These are phyloP conservation scores for Orthosia incerta DNA, from an alignment of 2,888 invertebrate genomes.

Conservation along the genomic window DNA sequence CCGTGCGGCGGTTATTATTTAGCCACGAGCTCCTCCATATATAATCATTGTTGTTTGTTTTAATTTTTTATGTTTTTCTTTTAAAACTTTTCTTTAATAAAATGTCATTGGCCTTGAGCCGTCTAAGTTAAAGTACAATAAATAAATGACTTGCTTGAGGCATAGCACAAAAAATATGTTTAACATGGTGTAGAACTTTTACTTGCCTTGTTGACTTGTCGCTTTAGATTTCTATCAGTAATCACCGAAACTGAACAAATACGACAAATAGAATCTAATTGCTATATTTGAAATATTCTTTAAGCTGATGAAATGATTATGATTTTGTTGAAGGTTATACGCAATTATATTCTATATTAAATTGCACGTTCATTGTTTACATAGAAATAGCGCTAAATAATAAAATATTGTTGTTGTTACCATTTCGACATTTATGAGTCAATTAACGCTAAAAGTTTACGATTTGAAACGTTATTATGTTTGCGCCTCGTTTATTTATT, in stretches of 20 bases:
- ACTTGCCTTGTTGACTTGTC: no score
- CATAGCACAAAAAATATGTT: no score
- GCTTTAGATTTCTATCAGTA: background rate
- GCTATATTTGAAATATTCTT: background rate
- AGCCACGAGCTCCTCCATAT: no score
- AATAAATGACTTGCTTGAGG: no score
- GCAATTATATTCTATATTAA: background rate
- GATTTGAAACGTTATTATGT: background rate
- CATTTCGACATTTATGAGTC: slow-evolving; percentile 25
- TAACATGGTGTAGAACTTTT: no score
- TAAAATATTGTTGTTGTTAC: slow-evolving; percentile 12
- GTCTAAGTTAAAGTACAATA: no score
- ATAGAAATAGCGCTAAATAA: slow-evolving; percentile 3
- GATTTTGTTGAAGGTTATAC: background rate
- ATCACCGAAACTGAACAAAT: background rate
- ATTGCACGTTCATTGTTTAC: background rate
- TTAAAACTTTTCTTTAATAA: no score
- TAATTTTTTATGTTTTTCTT: no score
- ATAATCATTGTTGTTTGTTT: no score
- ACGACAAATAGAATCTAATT: background rate
- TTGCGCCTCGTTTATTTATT: background rate
- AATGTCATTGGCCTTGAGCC: no score
- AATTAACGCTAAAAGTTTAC: slow-evolving; percentile 3
- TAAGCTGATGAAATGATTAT: background rate
- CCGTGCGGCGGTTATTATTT: no score